Evolutionary conservation across 1,140 invertebrate genomes (phyloP).

Genomic region (Ostrea denselamellosa): DNA sequence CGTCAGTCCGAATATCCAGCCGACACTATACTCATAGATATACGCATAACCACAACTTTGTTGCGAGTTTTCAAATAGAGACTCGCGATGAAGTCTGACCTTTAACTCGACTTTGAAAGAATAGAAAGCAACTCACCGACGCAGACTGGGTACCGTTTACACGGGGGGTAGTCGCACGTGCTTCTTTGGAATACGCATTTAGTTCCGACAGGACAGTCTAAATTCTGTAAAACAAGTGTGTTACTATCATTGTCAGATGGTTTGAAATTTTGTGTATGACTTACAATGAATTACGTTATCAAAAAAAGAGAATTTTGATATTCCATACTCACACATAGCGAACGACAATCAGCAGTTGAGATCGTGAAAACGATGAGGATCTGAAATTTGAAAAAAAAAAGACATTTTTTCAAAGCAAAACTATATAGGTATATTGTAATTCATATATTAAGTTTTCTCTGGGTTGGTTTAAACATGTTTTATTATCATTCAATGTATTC

Average conservation of each 20-base stretch:
- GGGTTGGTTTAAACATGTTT: too few species aligned
- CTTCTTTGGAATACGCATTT: constrained; percentile 50
- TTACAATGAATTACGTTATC: not conserved
- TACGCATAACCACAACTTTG: too few species aligned
- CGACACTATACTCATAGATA: too few species aligned
- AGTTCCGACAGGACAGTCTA: constrained; percentile 43
- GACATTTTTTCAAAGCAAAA: too few species aligned
- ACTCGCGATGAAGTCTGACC: too few species aligned
- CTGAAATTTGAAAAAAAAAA: not conserved
- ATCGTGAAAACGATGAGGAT: not conserved
- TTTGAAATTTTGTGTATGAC: not conserved
- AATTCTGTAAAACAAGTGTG: constrained; percentile 43
- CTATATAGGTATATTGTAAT: too few species aligned
- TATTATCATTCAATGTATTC: too few species aligned
- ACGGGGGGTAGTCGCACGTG: constrained; percentile 55
- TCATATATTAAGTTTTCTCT: too few species aligned
- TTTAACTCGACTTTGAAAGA: not conserved
- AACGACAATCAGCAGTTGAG: not conserved
- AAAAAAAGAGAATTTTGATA: not conserved
- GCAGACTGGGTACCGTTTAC: constrained; percentile 51
- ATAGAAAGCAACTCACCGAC: not conserved
- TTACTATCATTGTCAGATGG: too few species aligned
- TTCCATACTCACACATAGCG: not conserved
- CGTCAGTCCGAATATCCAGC: too few species aligned
- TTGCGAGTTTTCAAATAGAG: too few species aligned